phyloP scores from a whole-genome alignment of 2,113 vertebrate genomes.

The Oncorhynchus gorbuscha region DNA sequence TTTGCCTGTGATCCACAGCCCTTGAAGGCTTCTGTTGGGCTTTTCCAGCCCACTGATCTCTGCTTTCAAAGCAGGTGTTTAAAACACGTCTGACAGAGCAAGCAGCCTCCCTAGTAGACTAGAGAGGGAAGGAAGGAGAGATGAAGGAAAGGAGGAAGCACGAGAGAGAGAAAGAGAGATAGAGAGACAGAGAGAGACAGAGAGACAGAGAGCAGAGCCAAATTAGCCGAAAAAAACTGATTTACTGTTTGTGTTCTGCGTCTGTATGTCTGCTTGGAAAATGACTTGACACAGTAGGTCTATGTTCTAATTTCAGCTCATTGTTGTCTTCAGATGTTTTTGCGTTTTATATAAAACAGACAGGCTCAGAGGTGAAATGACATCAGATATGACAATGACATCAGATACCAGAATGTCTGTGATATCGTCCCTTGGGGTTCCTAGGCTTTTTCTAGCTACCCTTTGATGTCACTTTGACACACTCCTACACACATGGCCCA shows the following conservation, averaged over 20 bases:
- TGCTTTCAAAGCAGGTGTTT: conserved; percentile 71
- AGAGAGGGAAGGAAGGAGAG: conserved; percentile 16
- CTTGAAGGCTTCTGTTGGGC: conserved; percentile 69
- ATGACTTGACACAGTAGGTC: neutral
- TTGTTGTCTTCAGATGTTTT: neutral
- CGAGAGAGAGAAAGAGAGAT: neutral
- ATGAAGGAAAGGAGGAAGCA: neutral
- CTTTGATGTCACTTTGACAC: neutral
- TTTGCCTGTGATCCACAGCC: conserved; percentile 64
- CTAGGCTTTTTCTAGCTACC: neutral
- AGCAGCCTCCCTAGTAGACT: conserved; percentile 31
- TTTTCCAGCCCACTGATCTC: conserved; percentile 65
- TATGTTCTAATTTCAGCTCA: neutral
- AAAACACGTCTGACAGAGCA: conserved; percentile 52
- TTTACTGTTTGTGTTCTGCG: too few relatives aligned
- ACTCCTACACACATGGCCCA: neutral
- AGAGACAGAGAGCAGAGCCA: too few relatives aligned
- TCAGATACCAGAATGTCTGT: neutral
- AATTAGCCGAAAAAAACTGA: too few relatives aligned
- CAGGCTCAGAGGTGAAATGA: neutral
- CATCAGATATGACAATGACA: conserved; percentile 2
- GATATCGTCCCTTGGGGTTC: neutral
- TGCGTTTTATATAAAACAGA: neutral
- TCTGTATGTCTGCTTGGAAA: neutral
- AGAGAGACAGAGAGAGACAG: neutral